These are phyloP conservation scores for Meles meles DNA, from an alignment of 2,113 vertebrate genomes.

Conservation along the genomic window DNA sequence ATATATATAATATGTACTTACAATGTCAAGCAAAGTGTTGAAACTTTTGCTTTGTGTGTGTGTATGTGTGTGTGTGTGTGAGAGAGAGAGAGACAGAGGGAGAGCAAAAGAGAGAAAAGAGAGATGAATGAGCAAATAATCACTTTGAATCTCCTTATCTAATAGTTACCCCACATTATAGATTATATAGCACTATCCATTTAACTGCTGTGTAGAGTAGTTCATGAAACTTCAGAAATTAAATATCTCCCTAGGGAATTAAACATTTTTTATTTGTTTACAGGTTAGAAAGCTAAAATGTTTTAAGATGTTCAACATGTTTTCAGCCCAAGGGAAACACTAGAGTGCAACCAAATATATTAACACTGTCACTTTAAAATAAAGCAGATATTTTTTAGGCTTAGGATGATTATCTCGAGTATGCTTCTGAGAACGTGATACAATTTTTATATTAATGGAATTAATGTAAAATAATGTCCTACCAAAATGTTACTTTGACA, in stretches of 20 bases:
- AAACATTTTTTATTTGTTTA: conserved; percentile 38
- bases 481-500: background rate
- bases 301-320: conserved; percentile 25
- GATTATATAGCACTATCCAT: background rate
- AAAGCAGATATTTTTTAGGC: conserved; percentile 11
- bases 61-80: background rate
- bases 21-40: background rate
- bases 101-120: background rate
- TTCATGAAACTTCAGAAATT: conserved; percentile 44
- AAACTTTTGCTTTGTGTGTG: background rate
- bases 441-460: background rate
- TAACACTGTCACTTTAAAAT: background rate
- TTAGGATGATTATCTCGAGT: background rate
- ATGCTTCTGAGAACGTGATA: background rate
- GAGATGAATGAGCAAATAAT: background rate
- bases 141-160: background rate
- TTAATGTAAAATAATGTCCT: background rate
- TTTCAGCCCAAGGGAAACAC: conserved; percentile 16
- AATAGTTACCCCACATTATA: conserved; percentile 3
- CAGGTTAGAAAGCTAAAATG: conserved; percentile 35
- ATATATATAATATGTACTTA: background rate
- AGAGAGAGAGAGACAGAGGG: background rate
- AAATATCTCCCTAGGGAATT: background rate
- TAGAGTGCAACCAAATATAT: background rate
- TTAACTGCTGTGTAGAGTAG: background rate